Base-by-base conservation (phyloP, 2,888 invertebrate genomes). In the Athrips mouffetella region DNA sequence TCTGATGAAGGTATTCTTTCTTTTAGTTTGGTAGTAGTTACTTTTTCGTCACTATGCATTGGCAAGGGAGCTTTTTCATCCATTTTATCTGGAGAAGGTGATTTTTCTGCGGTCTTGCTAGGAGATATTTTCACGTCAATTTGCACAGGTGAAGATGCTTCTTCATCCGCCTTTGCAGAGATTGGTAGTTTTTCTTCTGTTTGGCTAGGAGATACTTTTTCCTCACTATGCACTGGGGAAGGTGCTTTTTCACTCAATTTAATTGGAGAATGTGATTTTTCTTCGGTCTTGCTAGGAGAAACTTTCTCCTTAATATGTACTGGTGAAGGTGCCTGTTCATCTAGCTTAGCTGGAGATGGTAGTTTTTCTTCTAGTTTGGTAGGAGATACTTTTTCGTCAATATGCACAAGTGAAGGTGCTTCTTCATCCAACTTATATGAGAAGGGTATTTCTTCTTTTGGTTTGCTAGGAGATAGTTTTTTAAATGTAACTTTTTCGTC, bases 351-450 rank as follows among this genome's bases (percentile, higher is more conserved):
- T n/a, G 16, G 8, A 37, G 37, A 13, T 13, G 41, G 15, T 0
- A 25, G 33, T 21, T 49, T 53, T 2, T 54, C 53, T 18, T 51
- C 50, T 16, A n/a, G 42, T 15, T 56, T n/a, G 18, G 35, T 3
- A 16, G 18, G 11, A 20, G 39, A 4, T 11, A 11, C 11, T 31
- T 31, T 42, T 3, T 25, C 30, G 1, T 47, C 40, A n/a, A n/a
- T 1, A 1, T 39, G 5, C 7, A 3, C 31, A 2, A 16, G 47
- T 3, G 10, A 21, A 7, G 40, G 31, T 37, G 16, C 27, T 29
- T 39, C 40, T 2, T 47, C 47, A 7, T 23, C 16, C 48, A n/a
- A n/a, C n/a, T n/a, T n/a, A 6, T 13, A 10, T 1, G 31, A n/a
- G 33, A 50, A 0, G 39, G 35, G 0, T 4, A 33, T 3, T 50